These are phyloP conservation scores for Eupleurogrammus muticus DNA, from an alignment of 2,797 vertebrate genomes.

Conservation along the genomic window DNA sequence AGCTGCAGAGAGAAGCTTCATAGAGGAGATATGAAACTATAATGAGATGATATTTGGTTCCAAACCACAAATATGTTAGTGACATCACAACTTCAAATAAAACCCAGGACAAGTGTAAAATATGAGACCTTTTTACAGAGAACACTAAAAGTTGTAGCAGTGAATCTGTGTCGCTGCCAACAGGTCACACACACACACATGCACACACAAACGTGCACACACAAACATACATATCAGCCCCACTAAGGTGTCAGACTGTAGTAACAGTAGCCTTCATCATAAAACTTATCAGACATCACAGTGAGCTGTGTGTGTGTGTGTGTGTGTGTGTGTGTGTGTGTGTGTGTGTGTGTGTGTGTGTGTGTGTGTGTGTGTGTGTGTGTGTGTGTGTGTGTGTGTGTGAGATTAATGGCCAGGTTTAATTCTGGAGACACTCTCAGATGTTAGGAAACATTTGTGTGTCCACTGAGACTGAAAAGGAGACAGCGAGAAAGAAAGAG, in stretches of 20 bases:
- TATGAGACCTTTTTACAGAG: too few species aligned
- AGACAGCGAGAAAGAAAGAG: not conserved
- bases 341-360: too few species aligned
- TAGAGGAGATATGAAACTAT: too few species aligned
- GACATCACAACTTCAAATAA: too few species aligned
- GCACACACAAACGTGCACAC: slow-evolving; percentile 11
- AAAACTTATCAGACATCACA: slow-evolving; percentile 8
- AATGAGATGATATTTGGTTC: too few species aligned
- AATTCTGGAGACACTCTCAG: slow-evolving; percentile 44
- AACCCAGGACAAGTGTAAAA: too few species aligned
- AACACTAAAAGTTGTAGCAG: not conserved
- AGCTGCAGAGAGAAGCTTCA: too few species aligned
- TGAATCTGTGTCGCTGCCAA: slow-evolving; percentile 8
- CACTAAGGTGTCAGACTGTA: slow-evolving; percentile 34
- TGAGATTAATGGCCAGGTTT: slow-evolving; percentile 46
- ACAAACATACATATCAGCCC: not conserved
- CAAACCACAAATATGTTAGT: too few species aligned
- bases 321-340: too few species aligned
- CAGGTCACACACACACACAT: not conserved
- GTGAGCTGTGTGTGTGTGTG: not conserved
- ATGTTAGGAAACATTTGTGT: slow-evolving; percentile 50
- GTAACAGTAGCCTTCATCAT: slow-evolving; percentile 25
- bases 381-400: slow-evolving; percentile 1
- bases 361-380: not conserved
- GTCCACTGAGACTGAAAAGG: slow-evolving; percentile 31